Evolutionary conservation across 1,140 invertebrate species (phyloP), one percentile per base, ranked within the genome.

Genomic region (Cepaea nemoralis): DNA sequence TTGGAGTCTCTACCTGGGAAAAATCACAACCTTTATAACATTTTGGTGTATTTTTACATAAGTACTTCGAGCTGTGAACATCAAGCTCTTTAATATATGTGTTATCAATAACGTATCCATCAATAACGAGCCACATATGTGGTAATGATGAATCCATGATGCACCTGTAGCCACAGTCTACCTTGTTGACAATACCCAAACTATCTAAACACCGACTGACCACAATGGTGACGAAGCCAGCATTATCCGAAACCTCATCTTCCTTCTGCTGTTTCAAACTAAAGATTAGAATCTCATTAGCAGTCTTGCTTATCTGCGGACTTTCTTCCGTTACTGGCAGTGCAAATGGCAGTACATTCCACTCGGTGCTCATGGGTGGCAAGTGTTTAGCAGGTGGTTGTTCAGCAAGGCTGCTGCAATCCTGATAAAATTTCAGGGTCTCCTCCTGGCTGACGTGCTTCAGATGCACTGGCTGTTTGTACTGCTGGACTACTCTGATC

Each of bases 111-210:
- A 69, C 31, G 33, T 42, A 31, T 10, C 42, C 59, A 1, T 78
- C 42, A 35, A 78, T 78, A 40, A n/a, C 22, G 3, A 78, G 77
- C 77, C 77, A 78, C 19, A 78, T 42, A 48, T 78, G 77, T n/a
- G 77, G 77, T 14, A 14, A 14, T 19, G 45, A n/a, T 19, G 14
- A 24, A 5, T 24, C n/a, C 40, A 42, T 33, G 1, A 45, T 35
- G 19, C 48, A 24, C 27, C 77, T 67, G 22, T 69, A 31, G 31
- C 77, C 77, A 69, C 2, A 69, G 31, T 40, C 63, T 63, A 78
- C 27, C 16, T 45, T 37, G 50, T 50, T 40, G 5, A 42, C 33
- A 69, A 78, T 33, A 45, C 66, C 35, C 0, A 69, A 16, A 27
- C 63, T 40, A 19, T 24, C 33, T 6, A 78, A 48, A 66, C 77